A percentile compares a stretch with the other conserved stretches of the same genome.
These are phyloP conservation scores for Poecilia picta DNA, from an alignment of 2,797 vertebrate genomes.

Conservation along the genomic window DNA sequence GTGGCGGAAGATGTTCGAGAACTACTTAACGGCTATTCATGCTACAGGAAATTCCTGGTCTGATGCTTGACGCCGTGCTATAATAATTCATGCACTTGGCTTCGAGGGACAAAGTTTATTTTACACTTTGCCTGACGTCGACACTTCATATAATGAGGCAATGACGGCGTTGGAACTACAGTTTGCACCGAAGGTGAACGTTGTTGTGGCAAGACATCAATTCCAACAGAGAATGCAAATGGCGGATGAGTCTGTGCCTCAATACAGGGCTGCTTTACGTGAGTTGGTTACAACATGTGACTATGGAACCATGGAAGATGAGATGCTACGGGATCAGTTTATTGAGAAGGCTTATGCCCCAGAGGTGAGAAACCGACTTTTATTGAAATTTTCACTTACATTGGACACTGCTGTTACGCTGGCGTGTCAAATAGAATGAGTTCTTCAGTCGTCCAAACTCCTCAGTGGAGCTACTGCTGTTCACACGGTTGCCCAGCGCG, in stretches of 20 bases:
- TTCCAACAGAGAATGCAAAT: not conserved
- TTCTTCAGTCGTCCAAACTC: not conserved
- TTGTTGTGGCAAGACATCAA: conserved; percentile 10
- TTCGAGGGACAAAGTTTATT: not conserved
- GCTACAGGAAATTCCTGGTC: not conserved
- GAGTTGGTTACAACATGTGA: not conserved
- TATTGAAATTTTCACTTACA: not conserved
- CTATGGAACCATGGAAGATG: not conserved
- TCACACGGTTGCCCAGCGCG: not conserved
- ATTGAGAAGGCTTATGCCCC: not conserved
- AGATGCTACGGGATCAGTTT: not conserved
- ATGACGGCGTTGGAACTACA: not conserved
- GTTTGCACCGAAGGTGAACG: conserved; percentile 17
- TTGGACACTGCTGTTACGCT: not conserved
- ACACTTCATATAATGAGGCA: not conserved
- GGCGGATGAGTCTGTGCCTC: not conserved
- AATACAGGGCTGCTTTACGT: not conserved
- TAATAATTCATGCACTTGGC: not conserved
- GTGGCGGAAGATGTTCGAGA: not conserved
- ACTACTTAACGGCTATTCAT: not conserved
- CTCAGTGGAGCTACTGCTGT: not conserved
- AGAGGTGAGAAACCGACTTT: not conserved
- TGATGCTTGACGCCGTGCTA: not conserved
- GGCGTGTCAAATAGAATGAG: not conserved
- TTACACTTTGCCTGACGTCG: not conserved